Evolutionary conservation across 1,140 invertebrate species (phyloP).

Genomic region (Solenopsis invicta): DNA sequence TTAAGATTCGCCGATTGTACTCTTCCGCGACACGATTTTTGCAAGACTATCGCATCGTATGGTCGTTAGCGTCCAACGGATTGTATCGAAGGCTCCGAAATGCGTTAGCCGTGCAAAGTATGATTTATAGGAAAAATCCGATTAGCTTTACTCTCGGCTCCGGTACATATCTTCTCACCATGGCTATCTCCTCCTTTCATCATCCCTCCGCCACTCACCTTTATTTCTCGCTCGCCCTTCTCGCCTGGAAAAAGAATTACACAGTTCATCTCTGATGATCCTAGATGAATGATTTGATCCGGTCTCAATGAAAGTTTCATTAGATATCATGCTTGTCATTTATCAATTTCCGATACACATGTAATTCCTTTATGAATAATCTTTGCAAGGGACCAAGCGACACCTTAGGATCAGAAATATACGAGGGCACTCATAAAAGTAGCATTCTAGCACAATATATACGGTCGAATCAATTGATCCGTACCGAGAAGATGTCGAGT

Average conservation of each 20-base stretch:
- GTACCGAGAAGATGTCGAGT: slow-evolving; percentile 67
- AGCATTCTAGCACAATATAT: slow-evolving; percentile 15
- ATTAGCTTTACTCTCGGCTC: slow-evolving; percentile 62
- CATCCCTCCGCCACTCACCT: neutral
- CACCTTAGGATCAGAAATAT: neutral
- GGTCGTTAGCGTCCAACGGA: slow-evolving; percentile 64
- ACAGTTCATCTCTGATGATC: slow-evolving; percentile 40
- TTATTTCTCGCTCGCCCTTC: neutral
- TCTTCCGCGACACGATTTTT: slow-evolving; percentile 53
- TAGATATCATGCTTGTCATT: slow-evolving; percentile 15
- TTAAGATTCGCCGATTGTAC: slow-evolving; percentile 21
- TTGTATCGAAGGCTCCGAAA: slow-evolving; percentile 54
- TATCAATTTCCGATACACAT: slow-evolving; percentile 1
- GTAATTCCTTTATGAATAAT: neutral
- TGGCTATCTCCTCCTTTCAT: slow-evolving; percentile 9
- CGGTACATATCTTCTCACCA: slow-evolving; percentile 8
- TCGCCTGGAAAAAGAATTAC: slow-evolving; percentile 33
- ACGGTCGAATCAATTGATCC: slow-evolving; percentile 72
- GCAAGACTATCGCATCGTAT: slow-evolving; percentile 58
- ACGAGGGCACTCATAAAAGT: slow-evolving; percentile 7
- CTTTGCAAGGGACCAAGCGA: neutral
- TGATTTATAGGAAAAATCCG: slow-evolving; percentile 76
- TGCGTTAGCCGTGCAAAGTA: slow-evolving; percentile 62
- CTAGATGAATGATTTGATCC: slow-evolving; percentile 29
- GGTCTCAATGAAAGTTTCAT: slow-evolving; percentile 29